These are phyloP conservation scores for Ormyrus nitidulus DNA, from an alignment of 2,888 invertebrate species.

Conservation along the genomic window DNA sequence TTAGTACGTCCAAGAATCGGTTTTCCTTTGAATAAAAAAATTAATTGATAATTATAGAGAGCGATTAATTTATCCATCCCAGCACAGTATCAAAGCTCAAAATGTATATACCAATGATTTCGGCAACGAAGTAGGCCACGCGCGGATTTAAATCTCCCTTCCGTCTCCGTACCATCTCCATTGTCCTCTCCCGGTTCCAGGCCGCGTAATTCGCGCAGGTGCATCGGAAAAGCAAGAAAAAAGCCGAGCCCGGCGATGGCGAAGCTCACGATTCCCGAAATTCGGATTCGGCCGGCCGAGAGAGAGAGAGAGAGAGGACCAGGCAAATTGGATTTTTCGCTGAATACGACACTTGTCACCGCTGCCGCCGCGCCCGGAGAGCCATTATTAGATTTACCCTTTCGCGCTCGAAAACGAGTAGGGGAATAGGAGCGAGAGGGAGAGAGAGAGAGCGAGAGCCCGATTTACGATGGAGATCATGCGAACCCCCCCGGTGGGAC, in stretches of 20 bases:
- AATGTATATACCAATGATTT: neutral
- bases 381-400: conserved; percentile 64
- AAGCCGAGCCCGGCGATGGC: neutral
- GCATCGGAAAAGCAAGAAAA: neutral
- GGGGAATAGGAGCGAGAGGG: neutral
- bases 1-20: too few species aligned
- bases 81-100: neutral
- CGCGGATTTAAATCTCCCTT: too few species aligned
- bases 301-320: neutral
- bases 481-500: conserved; percentile 25
- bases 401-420: conserved; percentile 54
- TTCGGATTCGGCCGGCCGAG: conserved; percentile 32
- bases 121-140: conserved; percentile 1
- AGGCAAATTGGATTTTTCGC: conserved; percentile 54
- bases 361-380: neutral
- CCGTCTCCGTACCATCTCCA: too few species aligned
- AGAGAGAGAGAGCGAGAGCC: conserved; percentile 7
- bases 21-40: neutral
- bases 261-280: conserved; percentile 33
- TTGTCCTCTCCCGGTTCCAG: too few species aligned
- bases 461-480: conserved; percentile 30
- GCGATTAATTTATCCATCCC: too few species aligned
- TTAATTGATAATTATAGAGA: too few species aligned
- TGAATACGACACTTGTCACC: conserved; percentile 59
- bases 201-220: too few species aligned